Evolutionary conservation across 37 sponge, comb jelly and placozoan genomes (phyloP).

Genomic region (Aphrocallistes beatrix): DNA sequence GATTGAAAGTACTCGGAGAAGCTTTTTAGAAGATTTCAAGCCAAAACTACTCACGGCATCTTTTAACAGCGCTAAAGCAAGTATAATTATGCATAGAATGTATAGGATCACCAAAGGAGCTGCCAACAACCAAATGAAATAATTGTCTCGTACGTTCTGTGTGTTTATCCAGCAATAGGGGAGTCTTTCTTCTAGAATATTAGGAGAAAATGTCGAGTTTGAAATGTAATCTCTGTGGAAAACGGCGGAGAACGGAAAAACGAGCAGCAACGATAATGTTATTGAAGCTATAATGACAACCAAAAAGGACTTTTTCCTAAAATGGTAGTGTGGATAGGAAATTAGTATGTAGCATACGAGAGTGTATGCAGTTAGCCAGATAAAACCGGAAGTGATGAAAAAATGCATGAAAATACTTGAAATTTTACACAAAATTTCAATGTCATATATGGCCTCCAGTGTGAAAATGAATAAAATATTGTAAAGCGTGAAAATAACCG

Average conservation of each 20-base stretch:
- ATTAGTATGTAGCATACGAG: conserved; percentile 9
- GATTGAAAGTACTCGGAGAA: background rate
- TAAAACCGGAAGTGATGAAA: background rate
- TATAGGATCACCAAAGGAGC: background rate
- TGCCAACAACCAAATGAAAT: background rate
- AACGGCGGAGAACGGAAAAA: background rate
- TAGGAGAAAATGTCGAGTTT: background rate
- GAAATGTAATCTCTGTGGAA: background rate
- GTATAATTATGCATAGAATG: background rate
- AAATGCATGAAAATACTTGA: background rate
- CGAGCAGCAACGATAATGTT: background rate
- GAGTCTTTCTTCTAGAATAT: background rate
- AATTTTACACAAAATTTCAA: background rate
- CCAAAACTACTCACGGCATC: background rate
- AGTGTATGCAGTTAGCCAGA: background rate
- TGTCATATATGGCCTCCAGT: background rate
- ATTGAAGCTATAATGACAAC: background rate
- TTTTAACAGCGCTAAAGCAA: background rate
- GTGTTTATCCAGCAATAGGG: background rate
- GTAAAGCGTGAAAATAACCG: background rate
- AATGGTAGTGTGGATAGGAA: background rate
- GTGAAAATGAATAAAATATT: background rate
- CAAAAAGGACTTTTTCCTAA: background rate
- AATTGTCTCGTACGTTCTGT: background rate
- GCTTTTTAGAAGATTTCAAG: conserved; percentile 16